Evolutionary conservation across 2,888 invertebrate species (phyloP).

Genomic region (Chloroclysta siterata): DNA sequence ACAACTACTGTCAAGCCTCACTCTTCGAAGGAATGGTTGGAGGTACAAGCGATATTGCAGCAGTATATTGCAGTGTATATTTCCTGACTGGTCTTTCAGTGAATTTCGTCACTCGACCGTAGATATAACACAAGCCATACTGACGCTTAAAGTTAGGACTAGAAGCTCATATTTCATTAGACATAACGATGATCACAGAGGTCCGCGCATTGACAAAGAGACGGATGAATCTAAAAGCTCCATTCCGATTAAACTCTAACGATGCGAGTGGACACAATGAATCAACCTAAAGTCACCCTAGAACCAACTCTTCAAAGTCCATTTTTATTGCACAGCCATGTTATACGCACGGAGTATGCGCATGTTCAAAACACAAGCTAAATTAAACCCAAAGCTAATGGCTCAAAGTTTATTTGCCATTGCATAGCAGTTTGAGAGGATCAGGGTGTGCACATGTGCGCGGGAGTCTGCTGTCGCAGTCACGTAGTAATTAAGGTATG

Average conservation of each 20-base stretch:
- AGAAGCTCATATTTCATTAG: background rate
- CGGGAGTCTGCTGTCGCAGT: conserved; percentile 54
- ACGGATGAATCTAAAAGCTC: background rate
- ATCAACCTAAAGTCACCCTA: background rate
- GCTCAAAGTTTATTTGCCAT: conserved; percentile 8
- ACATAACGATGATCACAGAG: background rate
- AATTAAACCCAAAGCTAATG: background rate
- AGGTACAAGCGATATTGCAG: conserved; percentile 4
- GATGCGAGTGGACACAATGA: background rate
- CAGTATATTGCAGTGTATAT: background rate
- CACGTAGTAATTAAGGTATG: conserved; percentile 62
- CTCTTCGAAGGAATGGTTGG: conserved; percentile 7
- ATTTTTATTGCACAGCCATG: background rate
- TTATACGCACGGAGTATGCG: background rate
- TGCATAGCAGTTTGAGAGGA: conserved; percentile 5
- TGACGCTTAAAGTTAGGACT: background rate
- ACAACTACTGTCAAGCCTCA: background rate
- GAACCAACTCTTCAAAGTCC: background rate
- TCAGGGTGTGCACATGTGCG: conserved; percentile 45
- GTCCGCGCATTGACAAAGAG: background rate
- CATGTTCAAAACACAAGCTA: background rate
- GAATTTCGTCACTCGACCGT: background rate
- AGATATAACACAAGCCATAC: background rate
- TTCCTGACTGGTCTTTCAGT: background rate
- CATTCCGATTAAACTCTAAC: background rate